Percentiles rank a stretch among this genome's conserved stretches.
phyloP scores from a whole-genome alignment of 2,888 invertebrate species.

The Anoncus sp. region DNA sequence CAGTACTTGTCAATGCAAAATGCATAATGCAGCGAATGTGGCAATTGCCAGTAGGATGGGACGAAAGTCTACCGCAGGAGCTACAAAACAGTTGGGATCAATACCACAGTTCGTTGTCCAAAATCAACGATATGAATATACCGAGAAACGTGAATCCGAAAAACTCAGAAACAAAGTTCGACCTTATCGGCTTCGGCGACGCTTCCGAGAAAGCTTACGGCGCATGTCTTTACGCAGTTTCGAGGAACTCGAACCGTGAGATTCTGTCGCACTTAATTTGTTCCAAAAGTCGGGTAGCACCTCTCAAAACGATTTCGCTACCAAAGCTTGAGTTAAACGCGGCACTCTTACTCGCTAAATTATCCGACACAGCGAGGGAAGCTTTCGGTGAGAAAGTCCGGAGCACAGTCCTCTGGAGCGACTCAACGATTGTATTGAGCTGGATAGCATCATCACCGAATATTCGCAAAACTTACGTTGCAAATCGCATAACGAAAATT shows the following conservation, averaged over 20 bases:
- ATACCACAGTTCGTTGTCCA: slow-evolving; percentile 41
- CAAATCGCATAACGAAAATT: slow-evolving; percentile 60
- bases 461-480: slow-evolving; percentile 50
- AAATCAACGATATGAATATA: slow-evolving; percentile 43
- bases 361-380: background rate
- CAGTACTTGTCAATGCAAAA: slow-evolving; percentile 46
- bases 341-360: slow-evolving; percentile 44
- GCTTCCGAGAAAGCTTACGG: slow-evolving; percentile 55
- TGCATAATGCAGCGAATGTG: slow-evolving; percentile 45
- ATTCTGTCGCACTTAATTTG: slow-evolving; percentile 7
- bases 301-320: slow-evolving; percentile 51
- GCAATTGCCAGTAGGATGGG: slow-evolving; percentile 36
- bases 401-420: slow-evolving; percentile 56
- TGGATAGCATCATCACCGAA: slow-evolving; percentile 59
- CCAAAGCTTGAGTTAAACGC: slow-evolving; percentile 57
- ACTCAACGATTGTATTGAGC: slow-evolving; percentile 60
- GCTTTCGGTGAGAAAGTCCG: slow-evolving; percentile 45
- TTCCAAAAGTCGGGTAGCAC: slow-evolving; percentile 53
- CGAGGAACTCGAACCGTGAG: background rate
- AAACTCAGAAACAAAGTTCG: slow-evolving; percentile 11
- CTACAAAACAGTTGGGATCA: slow-evolving; percentile 31
- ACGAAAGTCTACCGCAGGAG: slow-evolving; percentile 19
- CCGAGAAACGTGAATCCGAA: slow-evolving; percentile 21
- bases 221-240: too few species aligned
- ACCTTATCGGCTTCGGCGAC: slow-evolving; percentile 67